Evolutionary conservation across 1,140 invertebrate species (phyloP).

Genomic region (Drosophila carrolli): DNA sequence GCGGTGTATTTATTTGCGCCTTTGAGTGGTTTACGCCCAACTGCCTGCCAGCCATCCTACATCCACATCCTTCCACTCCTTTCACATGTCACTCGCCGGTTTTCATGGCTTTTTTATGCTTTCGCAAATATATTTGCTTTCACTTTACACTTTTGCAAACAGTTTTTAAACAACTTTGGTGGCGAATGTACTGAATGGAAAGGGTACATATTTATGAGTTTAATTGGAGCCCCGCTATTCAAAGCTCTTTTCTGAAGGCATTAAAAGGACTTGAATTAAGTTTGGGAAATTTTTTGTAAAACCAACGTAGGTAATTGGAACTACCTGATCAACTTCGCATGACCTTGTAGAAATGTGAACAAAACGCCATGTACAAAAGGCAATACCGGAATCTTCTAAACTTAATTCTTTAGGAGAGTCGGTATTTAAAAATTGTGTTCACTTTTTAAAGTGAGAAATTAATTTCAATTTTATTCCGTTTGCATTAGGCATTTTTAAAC

Average conservation of each 20-base stretch:
- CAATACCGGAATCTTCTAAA: too few relatives aligned
- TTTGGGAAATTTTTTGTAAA: background rate
- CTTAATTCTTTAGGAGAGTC: too few relatives aligned
- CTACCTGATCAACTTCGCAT: background rate
- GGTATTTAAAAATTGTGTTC: too few relatives aligned
- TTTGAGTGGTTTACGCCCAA: conserved; percentile 65
- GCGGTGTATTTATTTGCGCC: conserved; percentile 75
- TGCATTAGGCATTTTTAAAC: too few relatives aligned
- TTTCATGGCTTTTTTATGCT: conserved; percentile 52
- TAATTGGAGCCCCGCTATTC: conserved; percentile 23
- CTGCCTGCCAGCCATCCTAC: conserved; percentile 16
- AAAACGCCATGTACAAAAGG: too few relatives aligned
- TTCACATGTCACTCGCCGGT: conserved; percentile 32
- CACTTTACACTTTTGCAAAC: conserved; percentile 52
- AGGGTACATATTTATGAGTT: conserved; percentile 42
- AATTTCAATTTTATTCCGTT: too few relatives aligned
- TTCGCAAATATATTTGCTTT: conserved; percentile 37
- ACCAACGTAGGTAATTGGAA: background rate
- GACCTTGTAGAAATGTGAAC: background rate
- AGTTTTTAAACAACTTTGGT: conserved; percentile 42
- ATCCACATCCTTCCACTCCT: background rate
- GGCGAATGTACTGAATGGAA: conserved; percentile 22
- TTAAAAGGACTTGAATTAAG: background rate
- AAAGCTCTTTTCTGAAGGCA: background rate
- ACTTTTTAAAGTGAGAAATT: too few relatives aligned